phyloP scores from a whole-genome alignment of 2,888 invertebrate genomes.

The Invenusta paracnida region DNA sequence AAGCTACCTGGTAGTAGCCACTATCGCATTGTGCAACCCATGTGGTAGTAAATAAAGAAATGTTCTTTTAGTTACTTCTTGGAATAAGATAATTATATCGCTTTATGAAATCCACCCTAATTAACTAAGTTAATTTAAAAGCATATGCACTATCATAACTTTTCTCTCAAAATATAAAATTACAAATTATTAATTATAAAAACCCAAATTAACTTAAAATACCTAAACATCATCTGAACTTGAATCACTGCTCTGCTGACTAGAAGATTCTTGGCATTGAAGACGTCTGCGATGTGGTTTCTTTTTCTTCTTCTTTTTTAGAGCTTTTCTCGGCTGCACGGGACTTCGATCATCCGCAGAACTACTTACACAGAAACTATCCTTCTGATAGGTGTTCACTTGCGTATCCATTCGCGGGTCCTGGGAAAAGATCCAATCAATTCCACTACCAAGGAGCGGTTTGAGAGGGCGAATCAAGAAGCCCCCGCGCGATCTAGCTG shows the following conservation, averaged over 20 bases:
- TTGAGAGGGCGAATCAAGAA: neutral
- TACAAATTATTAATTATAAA: no score
- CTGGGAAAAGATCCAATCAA: slow-evolving; percentile 4
- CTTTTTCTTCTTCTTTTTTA: neutral
- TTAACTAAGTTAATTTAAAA: no score
- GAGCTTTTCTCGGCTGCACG: neutral
- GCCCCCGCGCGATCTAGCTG: neutral
- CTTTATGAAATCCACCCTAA: no score
- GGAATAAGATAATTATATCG: no score
- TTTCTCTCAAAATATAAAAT: no score
- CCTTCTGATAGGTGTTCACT: neutral
- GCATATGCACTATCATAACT: no score
- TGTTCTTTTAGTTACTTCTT: no score
- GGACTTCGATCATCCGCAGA: neutral
- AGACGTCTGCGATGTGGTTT: neutral
- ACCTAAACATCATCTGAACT: slow-evolving; percentile 12
- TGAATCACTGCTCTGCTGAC: slow-evolving; percentile 17
- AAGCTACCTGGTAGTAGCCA: no score
- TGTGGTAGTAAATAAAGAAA: no score
- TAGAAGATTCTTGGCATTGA: neutral
- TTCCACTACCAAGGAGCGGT: neutral
- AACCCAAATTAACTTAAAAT: no score
- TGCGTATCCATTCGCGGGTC: neutral
- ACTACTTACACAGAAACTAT: slow-evolving; percentile 13
- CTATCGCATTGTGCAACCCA: no score